Conservation (phyloP, 2,888 invertebrate species). For the Ferdinandea cuprea region DNA sequence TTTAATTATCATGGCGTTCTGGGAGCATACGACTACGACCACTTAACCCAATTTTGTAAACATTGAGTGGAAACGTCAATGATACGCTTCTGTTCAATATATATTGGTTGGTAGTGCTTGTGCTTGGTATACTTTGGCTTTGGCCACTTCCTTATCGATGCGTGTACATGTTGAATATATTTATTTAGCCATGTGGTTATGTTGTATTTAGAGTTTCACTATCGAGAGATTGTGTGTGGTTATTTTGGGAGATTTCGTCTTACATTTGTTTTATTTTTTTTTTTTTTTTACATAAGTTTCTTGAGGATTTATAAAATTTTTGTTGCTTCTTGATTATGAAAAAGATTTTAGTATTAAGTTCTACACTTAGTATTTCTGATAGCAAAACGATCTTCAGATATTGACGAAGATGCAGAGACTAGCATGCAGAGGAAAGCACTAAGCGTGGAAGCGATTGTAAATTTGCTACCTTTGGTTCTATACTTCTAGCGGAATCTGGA, state of each 20-base stretch:
- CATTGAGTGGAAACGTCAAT: slow-evolving; percentile 33
- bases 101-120: not conserved
- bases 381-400: too few species aligned
- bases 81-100: slow-evolving; percentile 11
- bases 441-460: too few species aligned
- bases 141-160: slow-evolving; percentile 6
- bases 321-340: too few species aligned
- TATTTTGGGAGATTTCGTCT: slow-evolving; percentile 29
- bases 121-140: not conserved
- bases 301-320: too few species aligned
- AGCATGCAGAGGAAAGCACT: too few species aligned
- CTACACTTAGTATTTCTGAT: too few species aligned
- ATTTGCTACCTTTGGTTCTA: too few species aligned
- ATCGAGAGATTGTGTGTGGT: slow-evolving; percentile 22
- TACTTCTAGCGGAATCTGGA: too few species aligned
- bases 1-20: slow-evolving; percentile 36
- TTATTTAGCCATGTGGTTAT: slow-evolving; percentile 21
- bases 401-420: too few species aligned
- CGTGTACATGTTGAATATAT: slow-evolving; percentile 12
- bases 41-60: slow-evolving; percentile 40
- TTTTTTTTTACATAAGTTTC: not conserved
- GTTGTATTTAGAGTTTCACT: not conserved
- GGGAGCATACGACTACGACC: not conserved
- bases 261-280: not conserved
- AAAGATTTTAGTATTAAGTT: too few species aligned